Percentiles rank a stretch among this genome's conserved stretches.
phyloP scores from a whole-genome alignment of 2,797 vertebrate genomes.

The Peromyscus eremicus region DNA sequence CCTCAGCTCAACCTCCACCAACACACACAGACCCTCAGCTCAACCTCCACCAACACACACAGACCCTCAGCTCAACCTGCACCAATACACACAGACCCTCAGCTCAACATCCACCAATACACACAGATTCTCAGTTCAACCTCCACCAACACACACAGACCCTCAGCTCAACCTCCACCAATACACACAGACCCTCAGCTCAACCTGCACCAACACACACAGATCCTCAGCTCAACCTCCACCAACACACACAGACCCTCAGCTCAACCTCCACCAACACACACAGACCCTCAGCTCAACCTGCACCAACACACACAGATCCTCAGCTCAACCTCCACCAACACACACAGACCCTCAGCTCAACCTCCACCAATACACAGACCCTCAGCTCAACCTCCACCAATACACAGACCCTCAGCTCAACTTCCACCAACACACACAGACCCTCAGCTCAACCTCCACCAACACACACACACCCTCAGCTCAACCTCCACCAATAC shows the following conservation, averaged over 20 bases:
- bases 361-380: background rate
- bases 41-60: background rate
- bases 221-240: background rate
- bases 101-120: background rate
- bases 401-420: background rate
- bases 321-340: background rate
- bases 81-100: background rate
- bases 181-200: background rate
- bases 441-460: background rate
- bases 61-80: background rate
- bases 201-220: background rate
- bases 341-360: background rate
- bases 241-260: background rate
- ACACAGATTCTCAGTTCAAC: background rate
- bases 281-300: background rate
- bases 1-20: background rate
- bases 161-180: too few relatives aligned
- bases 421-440: background rate
- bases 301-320: background rate
- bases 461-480: background rate
- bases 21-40: background rate
- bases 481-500: background rate
- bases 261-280: background rate
- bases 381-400: too few relatives aligned
- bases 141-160: too few relatives aligned